A percentile compares a stretch with the other conserved stretches of the same genome.
Evolutionary conservation across 2,888 invertebrate species (phyloP).

Genomic region (Cosmia trapezina): DNA sequence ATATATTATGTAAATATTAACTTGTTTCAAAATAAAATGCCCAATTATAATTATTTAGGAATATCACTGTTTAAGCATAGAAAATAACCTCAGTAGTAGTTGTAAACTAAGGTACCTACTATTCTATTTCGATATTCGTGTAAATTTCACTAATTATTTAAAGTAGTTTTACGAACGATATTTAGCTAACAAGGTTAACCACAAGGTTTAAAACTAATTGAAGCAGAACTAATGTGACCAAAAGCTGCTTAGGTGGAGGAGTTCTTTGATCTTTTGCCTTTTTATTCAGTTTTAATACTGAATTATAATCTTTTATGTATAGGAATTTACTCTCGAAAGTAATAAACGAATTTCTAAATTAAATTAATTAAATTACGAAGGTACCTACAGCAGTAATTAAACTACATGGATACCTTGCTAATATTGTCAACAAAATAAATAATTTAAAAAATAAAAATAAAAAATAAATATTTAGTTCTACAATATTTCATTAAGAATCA

Average conservation of each 20-base stretch:
- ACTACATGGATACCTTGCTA: neutral
- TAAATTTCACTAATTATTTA: conserved; percentile 6
- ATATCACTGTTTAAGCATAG: neutral
- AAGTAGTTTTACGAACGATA: neutral
- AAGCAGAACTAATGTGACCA: conserved; percentile 8
- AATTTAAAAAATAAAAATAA: no score
- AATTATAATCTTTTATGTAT: neutral
- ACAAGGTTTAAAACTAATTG: neutral
- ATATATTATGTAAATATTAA: no score
- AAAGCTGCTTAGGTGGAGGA: neutral
- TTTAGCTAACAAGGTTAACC: conserved; percentile 11
- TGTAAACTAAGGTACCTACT: neutral
- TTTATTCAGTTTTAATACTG: neutral
- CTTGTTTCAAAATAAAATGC: no score
- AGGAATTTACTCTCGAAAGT: neutral
- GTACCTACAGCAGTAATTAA: neutral
- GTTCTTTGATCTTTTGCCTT: conserved; percentile 4
- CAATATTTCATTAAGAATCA: conserved; percentile 4
- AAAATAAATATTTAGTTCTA: neutral
- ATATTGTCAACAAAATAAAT: no score
- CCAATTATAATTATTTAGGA: no score
- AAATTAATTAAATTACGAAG: neutral
- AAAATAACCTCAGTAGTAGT: neutral
- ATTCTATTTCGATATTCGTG: neutral
- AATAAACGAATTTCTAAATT: neutral